Percentiles rank a stretch among this genome's conserved stretches.
Conservation (phyloP, 2,113 vertebrate genomes). For the Amphiprion percula region DNA sequence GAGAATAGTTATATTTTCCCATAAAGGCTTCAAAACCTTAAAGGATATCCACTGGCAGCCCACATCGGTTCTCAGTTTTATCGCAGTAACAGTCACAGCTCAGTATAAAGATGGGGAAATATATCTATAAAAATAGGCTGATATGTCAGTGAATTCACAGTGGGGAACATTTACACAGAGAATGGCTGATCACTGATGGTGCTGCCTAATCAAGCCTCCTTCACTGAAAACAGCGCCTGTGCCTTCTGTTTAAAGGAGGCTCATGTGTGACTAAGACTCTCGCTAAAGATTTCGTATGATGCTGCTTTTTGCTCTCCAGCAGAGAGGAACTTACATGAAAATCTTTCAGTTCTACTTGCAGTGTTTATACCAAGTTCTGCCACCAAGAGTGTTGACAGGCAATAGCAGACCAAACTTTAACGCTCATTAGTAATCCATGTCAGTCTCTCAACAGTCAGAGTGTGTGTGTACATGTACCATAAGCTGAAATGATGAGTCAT, state of each 20-base stretch:
- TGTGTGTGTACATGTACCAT: too few species aligned
- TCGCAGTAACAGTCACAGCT: not conserved
- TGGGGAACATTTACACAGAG: constrained; percentile 7
- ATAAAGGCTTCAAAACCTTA: not conserved
- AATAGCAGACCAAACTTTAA: not conserved
- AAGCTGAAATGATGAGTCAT: not conserved
- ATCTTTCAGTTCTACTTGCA: constrained; percentile 4
- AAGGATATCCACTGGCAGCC: not conserved
- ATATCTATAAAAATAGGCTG: not conserved
- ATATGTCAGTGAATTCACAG: constrained; percentile 1
- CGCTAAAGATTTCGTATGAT: constrained; percentile 22
- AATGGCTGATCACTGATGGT: constrained; percentile 19
- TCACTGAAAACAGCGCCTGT: constrained; percentile 33
- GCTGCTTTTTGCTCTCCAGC: constrained; percentile 16
- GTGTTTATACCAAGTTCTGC: constrained; percentile 15
- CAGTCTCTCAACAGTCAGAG: not conserved
- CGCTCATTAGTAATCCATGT: not conserved
- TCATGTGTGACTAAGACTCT: not conserved
- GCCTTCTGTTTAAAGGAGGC: constrained; percentile 23
- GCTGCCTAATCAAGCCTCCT: constrained; percentile 38
- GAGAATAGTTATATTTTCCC: not conserved
- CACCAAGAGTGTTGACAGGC: not conserved
- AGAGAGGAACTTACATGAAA: not conserved
- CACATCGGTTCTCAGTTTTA: not conserved
- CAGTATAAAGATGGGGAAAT: not conserved